Evolutionary conservation across 2,797 vertebrate genomes (phyloP).

Genomic region (Ctenopoma kingsleyae): DNA sequence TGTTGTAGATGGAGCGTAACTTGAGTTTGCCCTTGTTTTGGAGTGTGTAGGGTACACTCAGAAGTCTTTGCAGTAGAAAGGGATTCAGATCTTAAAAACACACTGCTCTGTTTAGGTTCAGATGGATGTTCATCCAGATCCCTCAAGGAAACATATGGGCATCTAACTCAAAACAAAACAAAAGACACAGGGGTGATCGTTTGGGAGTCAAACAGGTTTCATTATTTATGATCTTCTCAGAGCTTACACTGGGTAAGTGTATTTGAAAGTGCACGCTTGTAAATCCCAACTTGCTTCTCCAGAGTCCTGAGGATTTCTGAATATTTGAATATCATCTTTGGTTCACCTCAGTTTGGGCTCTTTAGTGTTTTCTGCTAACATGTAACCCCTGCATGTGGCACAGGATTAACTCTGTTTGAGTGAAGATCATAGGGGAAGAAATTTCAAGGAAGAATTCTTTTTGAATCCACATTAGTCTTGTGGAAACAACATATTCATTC

Average conservation of each 20-base stretch:
- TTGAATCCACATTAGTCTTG: conserved; percentile 10
- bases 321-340: conserved; percentile 64
- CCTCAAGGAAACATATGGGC: conserved; percentile 80
- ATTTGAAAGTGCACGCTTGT: conserved; percentile 49
- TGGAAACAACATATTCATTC: not conserved
- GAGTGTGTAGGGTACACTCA: conserved; percentile 72
- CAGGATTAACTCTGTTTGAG: conserved; percentile 58
- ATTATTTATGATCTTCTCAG: conserved; percentile 59
- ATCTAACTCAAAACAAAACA: conserved; percentile 68
- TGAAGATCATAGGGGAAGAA: conserved; percentile 27
- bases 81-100: conserved; percentile 73
- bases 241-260: conserved; percentile 29
- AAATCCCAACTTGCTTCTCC: conserved; percentile 49
- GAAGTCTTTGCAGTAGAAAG: conserved; percentile 69
- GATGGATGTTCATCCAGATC: conserved; percentile 69
- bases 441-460: conserved; percentile 17
- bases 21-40: conserved; percentile 80
- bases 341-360: conserved; percentile 52
- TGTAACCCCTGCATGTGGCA: conserved; percentile 47
- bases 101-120: conserved; percentile 68
- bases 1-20: conserved; percentile 60
- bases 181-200: conserved; percentile 66
- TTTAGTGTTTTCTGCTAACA: conserved; percentile 37
- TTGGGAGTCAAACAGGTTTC: conserved; percentile 70
- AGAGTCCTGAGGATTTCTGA: conserved; percentile 49